Percentiles rank a stretch among this genome's conserved stretches.
Evolutionary conservation across 2,888 invertebrate genomes (phyloP).

Genomic region (Tricholauxania praeusta): DNA sequence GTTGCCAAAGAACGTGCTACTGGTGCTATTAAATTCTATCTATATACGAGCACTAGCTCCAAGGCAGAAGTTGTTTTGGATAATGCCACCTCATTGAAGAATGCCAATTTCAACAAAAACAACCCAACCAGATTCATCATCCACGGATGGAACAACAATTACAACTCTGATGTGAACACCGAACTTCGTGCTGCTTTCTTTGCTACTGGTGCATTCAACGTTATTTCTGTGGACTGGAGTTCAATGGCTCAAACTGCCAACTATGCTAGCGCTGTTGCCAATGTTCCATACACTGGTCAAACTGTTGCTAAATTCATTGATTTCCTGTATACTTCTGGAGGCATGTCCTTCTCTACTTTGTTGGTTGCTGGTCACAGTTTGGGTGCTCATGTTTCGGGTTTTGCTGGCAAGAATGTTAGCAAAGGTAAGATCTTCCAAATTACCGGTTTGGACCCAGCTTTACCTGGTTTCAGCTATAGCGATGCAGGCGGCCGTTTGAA

Average conservation of each 20-base stretch:
- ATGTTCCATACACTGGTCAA: slow-evolving; percentile 50
- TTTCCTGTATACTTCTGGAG: slow-evolving; percentile 68
- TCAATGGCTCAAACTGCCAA: slow-evolving; percentile 69
- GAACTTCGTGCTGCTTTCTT: slow-evolving; percentile 67
- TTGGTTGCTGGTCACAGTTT: slow-evolving; percentile 71
- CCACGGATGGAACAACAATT: slow-evolving; percentile 72
- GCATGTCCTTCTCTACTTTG: slow-evolving; percentile 68
- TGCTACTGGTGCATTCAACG: slow-evolving; percentile 70
- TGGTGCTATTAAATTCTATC: slow-evolving; percentile 38
- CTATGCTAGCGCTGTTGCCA: slow-evolving; percentile 70
- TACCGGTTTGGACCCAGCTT: slow-evolving; percentile 64
- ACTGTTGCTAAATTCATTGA: slow-evolving; percentile 50
- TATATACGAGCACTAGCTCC: slow-evolving; percentile 43
- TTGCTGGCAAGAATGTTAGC: slow-evolving; percentile 70
- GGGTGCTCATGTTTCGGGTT: slow-evolving; percentile 72
- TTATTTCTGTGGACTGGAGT: slow-evolving; percentile 73
- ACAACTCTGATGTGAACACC: slow-evolving; percentile 60
- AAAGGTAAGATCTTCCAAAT: slow-evolving; percentile 71
- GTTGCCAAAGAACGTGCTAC: background rate
- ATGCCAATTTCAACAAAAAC: slow-evolving; percentile 42
- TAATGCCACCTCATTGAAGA: slow-evolving; percentile 15
- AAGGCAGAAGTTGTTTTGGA: slow-evolving; percentile 18
- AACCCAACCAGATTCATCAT: slow-evolving; percentile 59
- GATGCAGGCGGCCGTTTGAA: slow-evolving; percentile 46
- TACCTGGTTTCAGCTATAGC: slow-evolving; percentile 48